A percentile compares a stretch with the other conserved stretches of the same genome.
Conservation (phyloP, 2,797 vertebrate species). For the Trachops cirrhosus region DNA sequence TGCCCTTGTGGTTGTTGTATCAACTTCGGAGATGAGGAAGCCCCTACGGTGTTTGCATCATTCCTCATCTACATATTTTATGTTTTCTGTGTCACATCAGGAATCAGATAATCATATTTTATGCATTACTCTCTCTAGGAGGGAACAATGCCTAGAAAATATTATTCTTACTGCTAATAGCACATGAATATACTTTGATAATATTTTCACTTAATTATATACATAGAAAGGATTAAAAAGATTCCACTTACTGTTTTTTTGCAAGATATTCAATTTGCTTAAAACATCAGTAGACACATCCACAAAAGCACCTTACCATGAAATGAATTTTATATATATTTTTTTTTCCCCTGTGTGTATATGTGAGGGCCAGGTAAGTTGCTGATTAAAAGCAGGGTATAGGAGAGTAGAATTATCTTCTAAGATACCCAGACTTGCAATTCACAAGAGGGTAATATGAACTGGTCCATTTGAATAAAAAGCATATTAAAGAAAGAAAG, state of each 20-base stretch:
- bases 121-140: conserved; percentile 21
- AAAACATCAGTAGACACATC: background rate
- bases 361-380: background rate
- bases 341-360: background rate
- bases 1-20: background rate
- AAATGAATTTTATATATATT: background rate
- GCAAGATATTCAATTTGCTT: background rate
- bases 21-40: background rate
- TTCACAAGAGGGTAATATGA: background rate
- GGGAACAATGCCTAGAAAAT: conserved; percentile 14
- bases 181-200: background rate
- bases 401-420: background rate
- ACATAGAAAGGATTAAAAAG: background rate
- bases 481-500: background rate
- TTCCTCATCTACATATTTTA: background rate
- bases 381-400: background rate
- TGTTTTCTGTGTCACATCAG: background rate
- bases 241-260: background rate
- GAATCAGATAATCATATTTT: conserved; percentile 22
- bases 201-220: background rate
- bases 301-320: background rate
- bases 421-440: background rate
- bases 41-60: background rate
- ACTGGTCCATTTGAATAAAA: conserved; percentile 1
- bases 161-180: background rate